A percentile compares a stretch with the other conserved stretches of the same genome.
Evolutionary conservation across 2,797 vertebrate species (phyloP).

Genomic region (Furcifer pardalis): DNA sequence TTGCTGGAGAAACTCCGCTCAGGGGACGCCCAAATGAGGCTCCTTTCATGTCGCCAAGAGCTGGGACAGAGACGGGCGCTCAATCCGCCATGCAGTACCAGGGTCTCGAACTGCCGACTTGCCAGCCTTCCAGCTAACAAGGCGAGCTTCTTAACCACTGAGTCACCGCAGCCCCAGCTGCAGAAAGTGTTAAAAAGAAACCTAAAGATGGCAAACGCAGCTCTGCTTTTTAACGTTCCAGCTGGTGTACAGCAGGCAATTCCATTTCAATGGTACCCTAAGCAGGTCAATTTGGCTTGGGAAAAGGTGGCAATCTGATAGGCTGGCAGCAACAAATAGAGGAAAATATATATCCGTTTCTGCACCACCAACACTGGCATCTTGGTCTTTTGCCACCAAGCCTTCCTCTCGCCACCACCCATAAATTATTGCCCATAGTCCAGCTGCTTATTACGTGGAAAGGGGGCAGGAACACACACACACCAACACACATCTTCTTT

Average conservation of each 20-base stretch:
- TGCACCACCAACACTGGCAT: background rate
- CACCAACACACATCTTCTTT: background rate
- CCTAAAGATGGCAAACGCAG: background rate
- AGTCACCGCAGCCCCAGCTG: too few relatives aligned
- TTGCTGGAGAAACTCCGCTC: too few relatives aligned
- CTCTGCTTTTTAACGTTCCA: background rate
- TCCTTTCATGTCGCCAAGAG: too few relatives aligned
- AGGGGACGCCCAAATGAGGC: too few relatives aligned
- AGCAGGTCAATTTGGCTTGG: background rate
- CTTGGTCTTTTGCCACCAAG: slow-evolving; percentile 2
- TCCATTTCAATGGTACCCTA: background rate
- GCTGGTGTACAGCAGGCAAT: background rate
- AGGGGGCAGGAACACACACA: too few relatives aligned
- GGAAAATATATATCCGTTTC: background rate
- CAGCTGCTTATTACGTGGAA: background rate
- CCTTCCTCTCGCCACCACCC: background rate
- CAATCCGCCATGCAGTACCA: too few relatives aligned
- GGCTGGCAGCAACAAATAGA: background rate
- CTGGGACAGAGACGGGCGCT: too few relatives aligned
- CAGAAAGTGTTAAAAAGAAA: too few relatives aligned
- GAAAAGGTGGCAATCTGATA: background rate
- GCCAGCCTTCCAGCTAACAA: too few relatives aligned
- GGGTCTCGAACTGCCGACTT: too few relatives aligned
- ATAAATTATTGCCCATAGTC: background rate
- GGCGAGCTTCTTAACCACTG: too few relatives aligned